Percentiles rank a stretch among this genome's conserved stretches.
Conservation (phyloP, 2,113 vertebrate species). For the Strix uralensis region DNA sequence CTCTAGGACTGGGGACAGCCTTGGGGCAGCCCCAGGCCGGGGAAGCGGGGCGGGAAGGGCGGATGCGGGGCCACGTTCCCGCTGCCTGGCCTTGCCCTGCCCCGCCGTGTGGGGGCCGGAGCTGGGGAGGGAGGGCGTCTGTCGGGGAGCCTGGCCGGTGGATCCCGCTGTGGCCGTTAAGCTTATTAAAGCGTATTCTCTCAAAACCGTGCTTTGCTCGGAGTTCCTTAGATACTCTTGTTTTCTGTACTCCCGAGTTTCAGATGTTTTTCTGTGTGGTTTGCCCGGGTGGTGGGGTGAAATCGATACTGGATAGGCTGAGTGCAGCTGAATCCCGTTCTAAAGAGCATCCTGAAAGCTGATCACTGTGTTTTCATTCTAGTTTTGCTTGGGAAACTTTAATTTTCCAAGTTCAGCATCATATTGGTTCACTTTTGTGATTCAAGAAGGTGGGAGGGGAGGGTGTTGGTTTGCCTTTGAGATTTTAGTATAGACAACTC, state of each 20-base stretch:
- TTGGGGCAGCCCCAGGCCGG: not conserved
- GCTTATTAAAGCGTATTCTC: not conserved
- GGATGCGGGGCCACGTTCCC: no score
- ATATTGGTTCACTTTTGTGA: not conserved
- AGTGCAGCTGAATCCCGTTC: not conserved
- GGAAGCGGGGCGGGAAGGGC: no score
- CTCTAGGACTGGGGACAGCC: not conserved
- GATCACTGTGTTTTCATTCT: rapidly evolving
- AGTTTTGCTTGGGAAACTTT: not conserved
- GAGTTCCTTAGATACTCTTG: not conserved
- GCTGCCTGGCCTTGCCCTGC: not conserved
- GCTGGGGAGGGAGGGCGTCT: not conserved
- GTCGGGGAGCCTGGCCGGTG: not conserved
- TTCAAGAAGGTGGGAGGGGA: not conserved
- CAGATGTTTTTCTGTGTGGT: not conserved
- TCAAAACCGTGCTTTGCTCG: not conserved
- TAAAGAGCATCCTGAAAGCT: not conserved
- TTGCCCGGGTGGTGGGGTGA: not conserved
- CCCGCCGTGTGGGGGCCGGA: not conserved
- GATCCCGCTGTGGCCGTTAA: rapidly evolving
- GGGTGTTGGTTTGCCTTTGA: not conserved
- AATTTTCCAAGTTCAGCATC: not conserved
- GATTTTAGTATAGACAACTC: not conserved
- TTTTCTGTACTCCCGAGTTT: no score
- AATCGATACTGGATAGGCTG: not conserved